Evolutionary conservation across 2,113 vertebrate species (phyloP), one percentile per base, ranked within the genome.

Genomic region (Anser brachyrhynchus): DNA sequence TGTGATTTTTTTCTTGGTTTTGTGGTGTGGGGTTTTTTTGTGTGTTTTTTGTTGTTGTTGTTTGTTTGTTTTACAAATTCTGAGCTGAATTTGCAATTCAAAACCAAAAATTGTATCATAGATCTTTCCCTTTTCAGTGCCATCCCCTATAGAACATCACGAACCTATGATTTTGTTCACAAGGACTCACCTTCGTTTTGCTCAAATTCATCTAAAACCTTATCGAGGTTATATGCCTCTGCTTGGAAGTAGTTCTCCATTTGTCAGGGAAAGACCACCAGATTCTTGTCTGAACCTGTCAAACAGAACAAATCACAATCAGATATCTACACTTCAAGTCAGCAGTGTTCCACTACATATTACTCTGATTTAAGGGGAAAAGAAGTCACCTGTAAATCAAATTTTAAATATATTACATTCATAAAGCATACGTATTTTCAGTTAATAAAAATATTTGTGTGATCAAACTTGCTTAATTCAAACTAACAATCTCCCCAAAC

Each of bases 201-300:
- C 97, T 99, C 99, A 96, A 99, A 99, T 97, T 99, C 99, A 88
- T 99, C 99, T 98, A 99, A 98, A 97, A 99, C 99, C 98, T 99
- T 99, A 98, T 99, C 99, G 97, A 99, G 98, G 98, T 99, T 99
- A 97, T 99, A 99, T 96, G 99, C 99, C 98, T 99, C 99, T 97
- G 99, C 98, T 98, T 99, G 99, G 98, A 99, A 99, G 97, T 99
- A 99, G 98, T 99, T 99, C 99, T 99, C 99, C 99, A 99, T 99
- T 99, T 96, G 98, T 99, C 98, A 99, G 97, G 96, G 98, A 98
- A 98, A 98, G 97, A 98, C 98, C 96, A 98, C 98, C 97, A 98
- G 98, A 97, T 96, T 93, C 97, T 95, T 94, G 95, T 76, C 97
- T 98, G 98, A 99, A 98, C 98, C 99, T 99, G 95, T 72, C 96